Evolutionary conservation across 2,113 vertebrate species (phyloP).

Genomic region (Lycaon pictus): DNA sequence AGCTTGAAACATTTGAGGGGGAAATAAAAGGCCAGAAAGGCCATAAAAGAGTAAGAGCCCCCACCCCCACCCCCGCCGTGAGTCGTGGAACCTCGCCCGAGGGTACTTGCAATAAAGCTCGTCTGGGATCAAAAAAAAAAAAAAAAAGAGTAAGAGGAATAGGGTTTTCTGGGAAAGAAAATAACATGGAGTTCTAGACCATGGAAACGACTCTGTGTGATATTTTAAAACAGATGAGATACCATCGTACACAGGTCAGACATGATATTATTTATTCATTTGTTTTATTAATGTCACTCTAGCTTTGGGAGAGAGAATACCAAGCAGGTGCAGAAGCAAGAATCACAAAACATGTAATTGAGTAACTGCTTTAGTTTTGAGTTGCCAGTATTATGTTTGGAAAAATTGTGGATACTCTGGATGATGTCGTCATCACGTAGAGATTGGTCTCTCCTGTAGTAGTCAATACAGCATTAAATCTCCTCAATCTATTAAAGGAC

Average conservation of each 20-base stretch:
- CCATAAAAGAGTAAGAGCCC: background rate
- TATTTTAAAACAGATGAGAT: background rate
- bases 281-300: background rate
- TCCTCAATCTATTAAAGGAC: background rate
- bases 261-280: background rate
- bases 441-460: background rate
- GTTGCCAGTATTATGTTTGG: background rate
- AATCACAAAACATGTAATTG: background rate
- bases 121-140: no score
- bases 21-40: background rate
- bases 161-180: background rate
- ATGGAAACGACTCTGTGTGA: background rate
- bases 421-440: background rate
- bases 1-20: background rate
- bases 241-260: no score
- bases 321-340: background rate
- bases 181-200: background rate
- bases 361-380: background rate
- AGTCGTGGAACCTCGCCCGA: no score
- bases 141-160: background rate
- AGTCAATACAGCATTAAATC: background rate
- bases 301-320: background rate
- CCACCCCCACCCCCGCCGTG: no score
- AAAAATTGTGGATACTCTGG: background rate
- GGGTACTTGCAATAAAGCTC: no score